Conservation (phyloP, 2,797 vertebrate genomes). For the Pseudochromis fuscus region DNA sequence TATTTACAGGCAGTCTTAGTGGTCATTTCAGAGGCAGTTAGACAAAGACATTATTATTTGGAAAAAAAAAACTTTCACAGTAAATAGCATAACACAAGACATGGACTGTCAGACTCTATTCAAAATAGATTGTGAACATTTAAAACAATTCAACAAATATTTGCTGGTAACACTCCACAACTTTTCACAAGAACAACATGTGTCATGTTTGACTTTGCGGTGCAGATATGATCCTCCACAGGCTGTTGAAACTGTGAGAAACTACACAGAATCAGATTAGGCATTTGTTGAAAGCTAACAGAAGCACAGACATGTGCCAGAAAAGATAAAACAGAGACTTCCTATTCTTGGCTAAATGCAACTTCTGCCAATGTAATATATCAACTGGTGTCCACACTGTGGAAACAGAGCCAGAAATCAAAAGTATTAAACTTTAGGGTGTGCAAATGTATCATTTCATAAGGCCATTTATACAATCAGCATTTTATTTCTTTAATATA, state of each 20-base stretch:
- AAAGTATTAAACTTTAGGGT: neutral
- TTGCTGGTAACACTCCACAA: neutral
- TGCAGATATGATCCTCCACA: constrained; percentile 31
- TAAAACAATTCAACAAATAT: neutral
- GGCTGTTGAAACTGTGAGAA: constrained; percentile 27
- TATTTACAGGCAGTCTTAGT: constrained; percentile 83
- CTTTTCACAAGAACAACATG: constrained; percentile 28
- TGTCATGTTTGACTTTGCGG: constrained; percentile 4
- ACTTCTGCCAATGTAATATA: neutral
- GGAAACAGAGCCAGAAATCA: constrained; percentile 23
- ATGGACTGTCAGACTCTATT: constrained; percentile 18
- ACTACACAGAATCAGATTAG: constrained; percentile 25
- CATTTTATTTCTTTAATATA: constrained; percentile 15
- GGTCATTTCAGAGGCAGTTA: constrained; percentile 74
- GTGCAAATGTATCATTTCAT: constrained; percentile 25
- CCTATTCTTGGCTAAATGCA: constrained; percentile 15
- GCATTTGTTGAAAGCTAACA: constrained; percentile 10
- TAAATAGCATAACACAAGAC: constrained; percentile 60
- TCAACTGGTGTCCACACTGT: constrained; percentile 19
- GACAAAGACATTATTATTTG: constrained; percentile 42
- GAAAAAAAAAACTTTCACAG: constrained; percentile 68
- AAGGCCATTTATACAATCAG: constrained; percentile 12
- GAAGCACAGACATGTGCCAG: constrained; percentile 24
- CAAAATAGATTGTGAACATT: neutral
- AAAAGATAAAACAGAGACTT: constrained; percentile 2